Base-by-base conservation (phyloP, 2,113 vertebrate genomes). In the Alligator mississippiensis region DNA sequence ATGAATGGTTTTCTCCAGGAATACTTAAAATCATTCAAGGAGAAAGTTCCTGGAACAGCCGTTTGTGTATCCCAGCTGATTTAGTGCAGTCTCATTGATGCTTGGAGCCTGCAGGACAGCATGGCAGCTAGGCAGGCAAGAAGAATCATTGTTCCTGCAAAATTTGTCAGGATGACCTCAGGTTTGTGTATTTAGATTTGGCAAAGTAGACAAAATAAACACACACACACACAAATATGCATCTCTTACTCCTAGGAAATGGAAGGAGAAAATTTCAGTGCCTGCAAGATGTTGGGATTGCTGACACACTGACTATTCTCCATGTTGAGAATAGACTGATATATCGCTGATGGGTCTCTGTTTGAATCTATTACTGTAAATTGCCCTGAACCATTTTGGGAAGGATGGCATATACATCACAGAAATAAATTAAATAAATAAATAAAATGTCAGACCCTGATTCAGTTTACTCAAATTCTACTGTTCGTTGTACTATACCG, bases 101-200 rank as follows among this genome's bases (percentile, higher is more conserved):
- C 64, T 0, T 93, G 85, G 78, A 96, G 85, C 4, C 4, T 77
- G 75, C 5, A 4, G 80, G 62, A 87, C 28, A 96, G 75, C 84
- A 89, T 66, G 93, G 94, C 91, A 75, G 66, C 34, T 19, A 84
- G 54, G 54, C 61, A 96, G 92, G 78, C 91, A 87, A 87, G 90
- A 94, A 93, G 89, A 86, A 94, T 89, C 87, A 89, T 93, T 89
- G 82, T 91, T 94, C 85, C 94, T 89, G 86, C 92, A 95, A 90
- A 95, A 92, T 94, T 96, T 96, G 97, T 97, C 95, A 96, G 95
- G 86, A 92, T 96, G 96, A 97, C 96, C 96, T 97, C 92, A 96
- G 90, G 95, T 90, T 83, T 68, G 94, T 92, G 5, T 91, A 96
- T 93, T 97, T 96, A 83, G 95, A 93, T 96, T 90, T 90, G 82